Base-by-base conservation (phyloP, 2,113 vertebrate species). In the Vidua chalybeata region DNA sequence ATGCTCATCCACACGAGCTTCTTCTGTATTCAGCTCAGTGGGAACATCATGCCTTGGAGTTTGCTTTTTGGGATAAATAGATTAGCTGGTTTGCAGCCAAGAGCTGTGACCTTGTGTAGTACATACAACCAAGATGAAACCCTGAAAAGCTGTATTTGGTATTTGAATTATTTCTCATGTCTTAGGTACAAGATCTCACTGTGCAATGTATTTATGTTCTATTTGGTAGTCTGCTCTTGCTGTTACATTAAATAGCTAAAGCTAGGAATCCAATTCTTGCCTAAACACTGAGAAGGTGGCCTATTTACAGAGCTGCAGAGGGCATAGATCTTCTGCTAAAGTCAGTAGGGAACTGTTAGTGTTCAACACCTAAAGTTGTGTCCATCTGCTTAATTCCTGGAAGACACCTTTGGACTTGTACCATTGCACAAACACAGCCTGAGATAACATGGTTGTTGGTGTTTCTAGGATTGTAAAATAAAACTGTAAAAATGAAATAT, bases 11-110 rank as follows among this genome's bases (percentile, higher is more conserved):
- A 73, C 41, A 75, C 0, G 8, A 46, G 13, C 54, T 76, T 2
- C 39, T 80, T 90, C 74, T 89, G 45, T 52, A 63, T 93, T 93
- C 82, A 86, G 26, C 55, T 76, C 73, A 39, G n/a, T 48, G 56
- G 61, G 64, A 84, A 84, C 49, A 49, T 56, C 58, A 37, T 23
- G 76, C 22, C 23, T 31, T 22, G 2, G 51, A 92, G 33, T 54
- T 85, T 91, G 41, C 35, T 87, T 79, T 92, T 72, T 18, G 27
- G 17, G 41, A 95, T 91, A 92, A 96, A 87, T 66, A 96, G 49
- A 84, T 84, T 67, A 68, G 23, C 45, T 87, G 84, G 24, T 49
- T 61, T 9, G 3, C 59, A 90, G 87, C 59, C 61, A 93, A 84
- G 51, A 85, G 43, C 41, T 61, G 12, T 80, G 85, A 93, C 68